phyloP scores from a whole-genome alignment of 2,888 invertebrate genomes.

The Heliconius hortense region DNA sequence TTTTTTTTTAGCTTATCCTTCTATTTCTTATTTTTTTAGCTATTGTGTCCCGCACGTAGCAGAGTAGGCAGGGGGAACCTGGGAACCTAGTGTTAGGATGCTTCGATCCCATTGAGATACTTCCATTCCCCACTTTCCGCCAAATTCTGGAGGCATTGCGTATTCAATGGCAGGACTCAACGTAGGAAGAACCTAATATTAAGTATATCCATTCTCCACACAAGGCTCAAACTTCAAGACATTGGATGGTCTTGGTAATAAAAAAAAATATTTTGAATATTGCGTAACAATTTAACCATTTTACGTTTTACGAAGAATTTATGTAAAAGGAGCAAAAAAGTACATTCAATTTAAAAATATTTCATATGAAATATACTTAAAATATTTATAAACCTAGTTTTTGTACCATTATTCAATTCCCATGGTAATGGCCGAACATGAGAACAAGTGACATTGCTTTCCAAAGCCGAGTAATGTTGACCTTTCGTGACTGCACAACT shows the following conservation, averaged over 20 bases:
- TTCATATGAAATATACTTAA: neutral
- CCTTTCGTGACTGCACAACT: conserved; percentile 4
- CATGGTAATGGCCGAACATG: conserved; percentile 11
- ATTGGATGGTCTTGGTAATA: neutral
- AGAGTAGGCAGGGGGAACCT: too few species aligned
- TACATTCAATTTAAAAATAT: neutral
- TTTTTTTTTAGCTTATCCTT: neutral
- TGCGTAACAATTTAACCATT: neutral
- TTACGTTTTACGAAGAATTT: neutral
- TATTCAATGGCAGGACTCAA: too few species aligned
- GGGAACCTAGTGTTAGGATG: too few species aligned
- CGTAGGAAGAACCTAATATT: too few species aligned
- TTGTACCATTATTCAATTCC: conserved; percentile 7
- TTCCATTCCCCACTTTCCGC: too few species aligned
- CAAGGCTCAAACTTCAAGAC: too few species aligned
- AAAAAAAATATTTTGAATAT: neutral
- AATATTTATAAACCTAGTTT: neutral
- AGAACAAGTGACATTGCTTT: conserved; percentile 21
- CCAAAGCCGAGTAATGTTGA: conserved; percentile 11
- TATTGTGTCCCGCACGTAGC: too few species aligned
- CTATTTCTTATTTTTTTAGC: too few species aligned
- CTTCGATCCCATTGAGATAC: too few species aligned
- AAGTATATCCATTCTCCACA: too few species aligned
- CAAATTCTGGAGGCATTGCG: too few species aligned
- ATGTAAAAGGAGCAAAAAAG: neutral